These are phyloP conservation scores for Augochlorella aurata DNA, from an alignment of 2,888 invertebrate species.

Conservation along the genomic window DNA sequence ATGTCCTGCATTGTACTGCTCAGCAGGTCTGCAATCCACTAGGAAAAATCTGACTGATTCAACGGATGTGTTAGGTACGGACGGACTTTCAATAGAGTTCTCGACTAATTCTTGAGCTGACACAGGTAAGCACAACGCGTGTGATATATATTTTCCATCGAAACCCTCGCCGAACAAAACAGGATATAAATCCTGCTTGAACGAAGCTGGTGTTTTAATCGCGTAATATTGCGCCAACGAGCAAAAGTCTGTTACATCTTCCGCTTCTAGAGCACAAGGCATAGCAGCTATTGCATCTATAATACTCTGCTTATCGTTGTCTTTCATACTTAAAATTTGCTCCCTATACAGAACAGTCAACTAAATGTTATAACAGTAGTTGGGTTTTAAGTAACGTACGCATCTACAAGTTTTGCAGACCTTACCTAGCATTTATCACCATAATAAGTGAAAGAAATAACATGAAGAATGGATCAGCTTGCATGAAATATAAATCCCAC, in stretches of 20 bases:
- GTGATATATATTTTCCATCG: conserved; percentile 87
- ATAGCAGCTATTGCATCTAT: conserved; percentile 87
- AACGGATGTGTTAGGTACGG: conserved; percentile 84
- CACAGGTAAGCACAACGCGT: conserved; percentile 97
- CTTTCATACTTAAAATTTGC: conserved; percentile 90
- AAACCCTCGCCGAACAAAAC: conserved; percentile 83
- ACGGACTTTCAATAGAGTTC: conserved; percentile 86
- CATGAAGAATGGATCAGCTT: conserved; percentile 97
- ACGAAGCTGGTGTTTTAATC: conserved; percentile 95
- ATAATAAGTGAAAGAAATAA: conserved; percentile 97
- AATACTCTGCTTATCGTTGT: conserved; percentile 87
- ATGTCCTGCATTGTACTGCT: conserved; percentile 98
- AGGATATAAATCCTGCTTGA: conserved; percentile 89
- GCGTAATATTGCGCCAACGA: conserved; percentile 98
- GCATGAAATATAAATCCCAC: conserved; percentile 99
- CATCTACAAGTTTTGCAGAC: not conserved
- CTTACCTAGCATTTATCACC: conserved; percentile 93
- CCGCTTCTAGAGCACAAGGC: conserved; percentile 94
- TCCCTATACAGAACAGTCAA: conserved; percentile 83
- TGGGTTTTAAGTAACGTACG: not conserved
- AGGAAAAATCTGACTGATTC: conserved; percentile 92
- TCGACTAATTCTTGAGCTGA: conserved; percentile 96
- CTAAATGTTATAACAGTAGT: conserved; percentile 6
- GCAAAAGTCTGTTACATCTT: conserved; percentile 98
- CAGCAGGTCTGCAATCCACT: conserved; percentile 96